A percentile compares a stretch with the other conserved stretches of the same genome.
Conservation (phyloP, 2,113 vertebrate genomes). For the Rostratula benghalensis region DNA sequence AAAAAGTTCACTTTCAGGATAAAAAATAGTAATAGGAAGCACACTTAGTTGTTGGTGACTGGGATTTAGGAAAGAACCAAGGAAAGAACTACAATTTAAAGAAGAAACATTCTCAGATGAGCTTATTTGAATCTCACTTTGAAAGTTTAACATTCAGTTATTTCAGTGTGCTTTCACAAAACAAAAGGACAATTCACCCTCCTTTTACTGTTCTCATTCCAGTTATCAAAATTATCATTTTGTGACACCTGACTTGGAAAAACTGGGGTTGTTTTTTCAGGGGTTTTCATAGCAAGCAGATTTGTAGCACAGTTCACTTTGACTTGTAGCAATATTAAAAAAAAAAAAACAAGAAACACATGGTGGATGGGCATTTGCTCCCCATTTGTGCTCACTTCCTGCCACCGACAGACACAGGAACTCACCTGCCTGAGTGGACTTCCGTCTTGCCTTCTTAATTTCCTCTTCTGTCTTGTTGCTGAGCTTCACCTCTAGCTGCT, state of each 20-base stretch:
- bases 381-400: neutral
- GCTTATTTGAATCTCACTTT: neutral
- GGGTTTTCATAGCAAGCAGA: neutral
- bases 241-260: neutral
- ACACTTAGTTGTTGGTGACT: neutral
- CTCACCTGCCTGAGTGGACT: constrained; percentile 98
- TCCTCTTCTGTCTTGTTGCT: constrained; percentile 97
- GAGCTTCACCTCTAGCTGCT: constrained; percentile 95
- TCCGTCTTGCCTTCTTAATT: constrained; percentile 95
- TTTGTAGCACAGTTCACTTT: neutral
- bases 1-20: neutral
- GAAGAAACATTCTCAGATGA: neutral
- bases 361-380: neutral
- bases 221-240: neutral
- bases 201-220: neutral
- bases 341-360: fast-evolving
- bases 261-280: neutral
- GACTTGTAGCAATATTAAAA: neutral
- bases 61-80: neutral
- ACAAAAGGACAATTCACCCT: neutral
- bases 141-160: neutral
- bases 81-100: neutral
- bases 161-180: neutral
- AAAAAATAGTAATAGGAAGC: neutral
- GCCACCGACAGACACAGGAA: fast-evolving